These are phyloP conservation scores for Psittacula derbiana DNA, from an alignment of 2,797 vertebrate species.

Conservation along the genomic window DNA sequence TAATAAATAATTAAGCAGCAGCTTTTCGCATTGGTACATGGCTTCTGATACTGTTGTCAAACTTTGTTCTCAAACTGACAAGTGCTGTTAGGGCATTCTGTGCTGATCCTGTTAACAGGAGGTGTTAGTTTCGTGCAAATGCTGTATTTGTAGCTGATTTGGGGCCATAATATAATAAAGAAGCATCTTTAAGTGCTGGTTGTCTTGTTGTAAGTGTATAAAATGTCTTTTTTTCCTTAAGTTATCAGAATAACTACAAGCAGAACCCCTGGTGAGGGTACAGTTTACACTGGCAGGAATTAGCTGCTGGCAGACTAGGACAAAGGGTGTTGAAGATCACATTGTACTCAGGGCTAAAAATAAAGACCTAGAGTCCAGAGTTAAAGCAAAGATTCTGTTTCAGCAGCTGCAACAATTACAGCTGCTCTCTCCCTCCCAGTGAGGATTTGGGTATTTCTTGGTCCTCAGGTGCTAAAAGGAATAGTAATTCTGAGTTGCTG, in stretches of 20 bases:
- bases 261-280: not conserved
- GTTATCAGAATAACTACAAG: not conserved
- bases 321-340: not conserved
- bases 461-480: not conserved
- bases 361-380: not conserved
- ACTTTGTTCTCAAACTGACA: not conserved
- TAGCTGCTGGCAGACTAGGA: not conserved
- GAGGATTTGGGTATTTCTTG: not conserved
- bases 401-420: not conserved
- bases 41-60: not conserved
- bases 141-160: not conserved
- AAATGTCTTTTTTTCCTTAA: not conserved
- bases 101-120: not conserved
- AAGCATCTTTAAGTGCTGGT: not conserved
- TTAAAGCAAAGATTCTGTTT: not conserved
- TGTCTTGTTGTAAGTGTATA: not conserved
- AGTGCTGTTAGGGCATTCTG: not conserved
- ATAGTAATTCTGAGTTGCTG: not conserved
- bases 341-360: not conserved
- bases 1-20: not conserved
- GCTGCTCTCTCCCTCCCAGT: not conserved
- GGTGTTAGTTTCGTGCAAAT: not conserved
- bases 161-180: not conserved
- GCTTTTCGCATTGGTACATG: rapidly evolving
- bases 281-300: not conserved